Base-by-base conservation (phyloP, 64 coral and sea anemone genomes). In the Stylophora pistillata region DNA sequence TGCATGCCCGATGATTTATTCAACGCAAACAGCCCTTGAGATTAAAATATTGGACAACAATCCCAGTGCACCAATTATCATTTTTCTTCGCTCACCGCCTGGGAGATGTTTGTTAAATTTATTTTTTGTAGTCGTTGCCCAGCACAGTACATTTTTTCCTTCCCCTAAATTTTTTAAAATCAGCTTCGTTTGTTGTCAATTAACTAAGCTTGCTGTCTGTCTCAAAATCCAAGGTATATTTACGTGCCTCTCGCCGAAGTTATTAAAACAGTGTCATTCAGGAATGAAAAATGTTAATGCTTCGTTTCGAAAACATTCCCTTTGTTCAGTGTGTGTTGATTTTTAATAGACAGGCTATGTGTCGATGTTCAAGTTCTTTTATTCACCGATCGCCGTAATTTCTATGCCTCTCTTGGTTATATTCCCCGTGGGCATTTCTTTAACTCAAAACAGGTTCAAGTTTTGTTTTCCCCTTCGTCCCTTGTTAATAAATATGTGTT, bases 401-500 rank as follows among this genome's bases (percentile, higher is more conserved):
- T 79, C 77, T 29, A 16, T 29, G 26, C 53, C 37, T 21, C n/a
- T 25, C 52, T 15, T 57, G 75, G 21, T 58, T 4, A 13, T 79
- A 13, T 58, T 26, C 17, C 5, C 64, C 9, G 64, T 68, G 23
- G 77, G 56, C 56, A 60, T 79, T 79, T 16, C 55, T 79, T 79
- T 79, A 17, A 10, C 77, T 31, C 77, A 79, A 30, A 59, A 52
- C 34, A 52, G 3, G 37, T 47, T 7, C 7, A 76, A n/a, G 76
- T 28, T 78, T 78, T 15, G 15, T 78, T 58, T 58, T 58, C 76
- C 16, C 56, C 80, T 69, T 34, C 80, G 17, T 77, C 91, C 78
- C 71, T 88, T 56, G 58, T 80, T 82, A 87, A 92, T 84, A 89
- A 89, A 88, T 55, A 89, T 55, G 68, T 93, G 86, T 93, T 93